Percentiles rank a stretch among this genome's conserved stretches.
phyloP scores from a whole-genome alignment of 1,140 invertebrate species.

The Pararge aegeria region DNA sequence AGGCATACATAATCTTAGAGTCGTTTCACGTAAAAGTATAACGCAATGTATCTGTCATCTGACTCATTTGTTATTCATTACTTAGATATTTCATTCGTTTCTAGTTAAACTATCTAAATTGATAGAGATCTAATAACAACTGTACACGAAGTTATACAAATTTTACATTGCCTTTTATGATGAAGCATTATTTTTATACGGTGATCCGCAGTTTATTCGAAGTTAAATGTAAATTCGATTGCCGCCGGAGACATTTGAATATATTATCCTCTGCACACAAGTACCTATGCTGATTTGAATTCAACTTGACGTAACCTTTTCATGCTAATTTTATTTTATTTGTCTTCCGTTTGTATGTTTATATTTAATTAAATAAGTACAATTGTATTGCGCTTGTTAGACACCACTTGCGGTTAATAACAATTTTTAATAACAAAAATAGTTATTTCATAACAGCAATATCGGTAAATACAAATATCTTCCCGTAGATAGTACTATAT shows the following conservation, averaged over 20 bases:
- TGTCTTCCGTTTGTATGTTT: background rate
- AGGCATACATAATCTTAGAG: too few species aligned
- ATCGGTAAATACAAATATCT: too few species aligned
- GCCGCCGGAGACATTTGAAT: constrained; percentile 18
- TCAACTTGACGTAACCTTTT: constrained; percentile 14
- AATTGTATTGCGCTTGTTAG: background rate
- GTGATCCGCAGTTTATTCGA: constrained; percentile 13
- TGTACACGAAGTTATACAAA: constrained; percentile 5
- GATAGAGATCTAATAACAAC: background rate
- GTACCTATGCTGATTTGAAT: constrained; percentile 17
- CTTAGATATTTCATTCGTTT: background rate
- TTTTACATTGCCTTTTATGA: constrained; percentile 4
- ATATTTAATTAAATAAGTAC: background rate
- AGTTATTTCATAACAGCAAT: too few species aligned
- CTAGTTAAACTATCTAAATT: background rate
- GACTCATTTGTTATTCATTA: too few species aligned
- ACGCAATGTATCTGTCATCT: too few species aligned
- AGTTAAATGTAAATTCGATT: constrained; percentile 28
- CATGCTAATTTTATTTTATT: constrained; percentile 1
- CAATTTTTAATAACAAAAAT: too few species aligned
- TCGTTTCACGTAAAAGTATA: too few species aligned
- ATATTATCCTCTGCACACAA: constrained; percentile 26
- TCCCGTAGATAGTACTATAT: too few species aligned
- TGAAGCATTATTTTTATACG: constrained; percentile 15
- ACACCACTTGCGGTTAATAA: background rate